These are phyloP conservation scores for Callipepla californica DNA, from an alignment of 2,113 vertebrate species.

Conservation along the genomic window DNA sequence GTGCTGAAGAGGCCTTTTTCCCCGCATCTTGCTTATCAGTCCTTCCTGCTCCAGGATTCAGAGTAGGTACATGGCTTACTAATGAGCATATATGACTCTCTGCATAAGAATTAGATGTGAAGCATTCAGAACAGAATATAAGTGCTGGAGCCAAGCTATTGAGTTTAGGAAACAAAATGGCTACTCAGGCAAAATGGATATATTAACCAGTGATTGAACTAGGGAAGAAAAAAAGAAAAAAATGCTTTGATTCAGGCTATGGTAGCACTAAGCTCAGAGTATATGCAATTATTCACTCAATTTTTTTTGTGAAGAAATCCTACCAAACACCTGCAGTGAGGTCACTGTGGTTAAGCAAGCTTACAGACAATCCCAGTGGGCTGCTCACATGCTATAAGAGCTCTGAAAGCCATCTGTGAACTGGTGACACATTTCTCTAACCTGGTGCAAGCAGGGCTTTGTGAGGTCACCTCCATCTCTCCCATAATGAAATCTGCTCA, in stretches of 20 bases:
- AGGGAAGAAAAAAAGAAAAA: background rate
- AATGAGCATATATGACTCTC: background rate
- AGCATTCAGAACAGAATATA: background rate
- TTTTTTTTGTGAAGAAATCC: background rate
- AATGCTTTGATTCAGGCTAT: background rate
- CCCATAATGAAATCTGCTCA: background rate
- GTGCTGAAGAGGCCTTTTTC: background rate
- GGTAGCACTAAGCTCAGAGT: background rate
- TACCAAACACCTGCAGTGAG: background rate
- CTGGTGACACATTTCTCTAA: background rate
- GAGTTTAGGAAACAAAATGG: background rate
- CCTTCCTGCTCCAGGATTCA: background rate
- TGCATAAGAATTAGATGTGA: background rate
- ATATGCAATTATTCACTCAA: background rate
- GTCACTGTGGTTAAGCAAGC: background rate
- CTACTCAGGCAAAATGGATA: background rate
- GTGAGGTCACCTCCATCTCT: background rate
- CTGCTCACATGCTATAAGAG: background rate
- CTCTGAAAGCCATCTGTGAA: background rate
- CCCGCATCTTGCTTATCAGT: background rate
- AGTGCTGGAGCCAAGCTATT: background rate
- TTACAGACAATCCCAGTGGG: background rate
- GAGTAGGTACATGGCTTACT: background rate
- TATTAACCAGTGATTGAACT: background rate
- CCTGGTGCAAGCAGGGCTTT: background rate